A percentile compares a stretch with the other conserved stretches of the same genome.
phyloP scores from a whole-genome alignment of 2,888 invertebrate genomes.

The Rhopalosiphum nymphaeae region DNA sequence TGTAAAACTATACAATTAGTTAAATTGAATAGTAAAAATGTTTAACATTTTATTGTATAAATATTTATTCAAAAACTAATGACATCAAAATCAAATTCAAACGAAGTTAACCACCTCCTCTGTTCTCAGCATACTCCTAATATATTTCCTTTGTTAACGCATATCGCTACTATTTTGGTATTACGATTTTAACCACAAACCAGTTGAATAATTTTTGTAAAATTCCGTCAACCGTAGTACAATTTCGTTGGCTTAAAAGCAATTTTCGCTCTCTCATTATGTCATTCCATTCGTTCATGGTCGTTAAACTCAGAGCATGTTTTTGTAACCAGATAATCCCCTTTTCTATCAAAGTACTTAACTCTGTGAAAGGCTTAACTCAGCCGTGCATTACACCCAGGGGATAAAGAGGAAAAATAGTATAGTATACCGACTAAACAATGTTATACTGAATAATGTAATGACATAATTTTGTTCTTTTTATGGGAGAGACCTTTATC shows the following conservation, averaged over 20 bases:
- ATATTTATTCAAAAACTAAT: background rate
- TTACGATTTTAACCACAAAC: constrained; percentile 26
- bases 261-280: constrained; percentile 57
- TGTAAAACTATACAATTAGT: background rate
- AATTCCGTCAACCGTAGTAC: constrained; percentile 48
- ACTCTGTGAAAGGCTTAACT: constrained; percentile 65
- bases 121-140: background rate
- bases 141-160: background rate
- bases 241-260: constrained; percentile 54
- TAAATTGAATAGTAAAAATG: background rate
- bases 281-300: constrained; percentile 45
- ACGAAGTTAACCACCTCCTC: background rate
- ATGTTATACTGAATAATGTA: constrained; percentile 49
- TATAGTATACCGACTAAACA: constrained; percentile 52
- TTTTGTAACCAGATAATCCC: constrained; percentile 65
- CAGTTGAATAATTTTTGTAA: constrained; percentile 45
- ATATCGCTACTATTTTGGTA: background rate
- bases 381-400: constrained; percentile 57
- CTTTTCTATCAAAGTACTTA: constrained; percentile 61
- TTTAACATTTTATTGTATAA: background rate
- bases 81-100: background rate
- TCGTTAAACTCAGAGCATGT: constrained; percentile 57
- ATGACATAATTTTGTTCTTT: constrained; percentile 63
- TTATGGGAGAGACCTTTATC: constrained; percentile 19
- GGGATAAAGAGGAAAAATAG: constrained; percentile 46